Evolutionary conservation across 2,797 vertebrate genomes (phyloP).

Genomic region (Masticophis lateralis): DNA sequence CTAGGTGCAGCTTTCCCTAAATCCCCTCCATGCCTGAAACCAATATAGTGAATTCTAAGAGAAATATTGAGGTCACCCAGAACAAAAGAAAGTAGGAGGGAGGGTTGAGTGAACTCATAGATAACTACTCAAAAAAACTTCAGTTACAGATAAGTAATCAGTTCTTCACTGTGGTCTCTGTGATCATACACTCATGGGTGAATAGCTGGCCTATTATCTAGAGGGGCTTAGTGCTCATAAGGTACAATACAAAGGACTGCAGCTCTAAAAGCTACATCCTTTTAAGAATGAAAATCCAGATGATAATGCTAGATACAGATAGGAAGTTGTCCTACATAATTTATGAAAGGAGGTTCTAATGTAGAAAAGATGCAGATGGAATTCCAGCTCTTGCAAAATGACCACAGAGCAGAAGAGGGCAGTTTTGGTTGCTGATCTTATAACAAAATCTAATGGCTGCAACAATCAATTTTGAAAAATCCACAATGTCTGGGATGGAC

Average conservation of each 20-base stretch:
- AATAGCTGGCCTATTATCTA: background rate
- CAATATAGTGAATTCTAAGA: background rate
- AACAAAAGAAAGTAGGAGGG: background rate
- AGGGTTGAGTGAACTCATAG: background rate
- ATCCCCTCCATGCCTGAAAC: background rate
- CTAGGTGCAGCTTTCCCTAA: background rate
- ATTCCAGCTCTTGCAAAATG: background rate
- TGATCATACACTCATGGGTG: background rate
- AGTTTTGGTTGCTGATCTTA: background rate
- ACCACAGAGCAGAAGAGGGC: background rate
- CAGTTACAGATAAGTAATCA: background rate
- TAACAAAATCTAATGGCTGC: background rate
- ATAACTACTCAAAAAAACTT: background rate
- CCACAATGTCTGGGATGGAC: background rate
- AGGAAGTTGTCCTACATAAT: background rate
- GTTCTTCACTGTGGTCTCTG: background rate
- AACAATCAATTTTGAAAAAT: background rate
- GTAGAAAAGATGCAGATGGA: background rate
- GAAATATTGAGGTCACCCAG: background rate
- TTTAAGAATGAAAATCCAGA: background rate
- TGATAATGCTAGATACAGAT: background rate
- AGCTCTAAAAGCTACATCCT: background rate
- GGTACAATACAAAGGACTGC: background rate
- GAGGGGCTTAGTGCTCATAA: background rate
- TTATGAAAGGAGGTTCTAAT: background rate